phyloP scores from a whole-genome alignment of 1,140 invertebrate species.

The Bombus waltoni region DNA sequence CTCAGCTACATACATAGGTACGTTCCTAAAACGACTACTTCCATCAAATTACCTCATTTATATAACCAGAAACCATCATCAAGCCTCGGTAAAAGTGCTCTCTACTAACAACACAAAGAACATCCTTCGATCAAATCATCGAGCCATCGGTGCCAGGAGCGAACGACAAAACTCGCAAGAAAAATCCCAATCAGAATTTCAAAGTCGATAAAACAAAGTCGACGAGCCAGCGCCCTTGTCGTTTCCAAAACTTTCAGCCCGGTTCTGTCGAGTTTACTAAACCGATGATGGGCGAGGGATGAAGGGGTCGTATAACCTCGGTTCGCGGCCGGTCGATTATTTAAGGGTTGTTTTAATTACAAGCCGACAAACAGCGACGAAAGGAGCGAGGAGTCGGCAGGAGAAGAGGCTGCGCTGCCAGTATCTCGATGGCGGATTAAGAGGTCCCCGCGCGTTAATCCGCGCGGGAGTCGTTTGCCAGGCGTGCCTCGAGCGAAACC shows the following conservation, averaged over 20 bases:
- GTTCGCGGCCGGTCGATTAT: constrained; percentile 21
- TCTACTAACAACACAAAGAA: too few relatives aligned
- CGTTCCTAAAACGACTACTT: too few relatives aligned
- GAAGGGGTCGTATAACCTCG: neutral
- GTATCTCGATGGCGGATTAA: constrained; percentile 39
- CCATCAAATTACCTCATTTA: too few relatives aligned
- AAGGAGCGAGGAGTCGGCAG: neutral
- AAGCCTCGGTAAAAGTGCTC: too few relatives aligned
- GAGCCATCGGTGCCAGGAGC: too few relatives aligned
- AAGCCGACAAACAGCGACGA: neutral
- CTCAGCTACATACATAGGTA: too few relatives aligned
- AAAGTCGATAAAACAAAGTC: neutral
- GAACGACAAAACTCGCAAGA: neutral
- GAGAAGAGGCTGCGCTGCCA: neutral
- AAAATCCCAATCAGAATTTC: neutral
- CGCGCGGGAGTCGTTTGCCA: constrained; percentile 58
- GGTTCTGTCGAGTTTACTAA: neutral
- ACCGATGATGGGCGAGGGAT: neutral
- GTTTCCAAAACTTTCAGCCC: neutral
- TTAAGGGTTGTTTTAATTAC: constrained; percentile 41
- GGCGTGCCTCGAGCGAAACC: constrained; percentile 44
- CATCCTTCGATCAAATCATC: too few relatives aligned
- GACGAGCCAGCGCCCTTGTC: neutral
- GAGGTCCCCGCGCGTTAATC: constrained; percentile 48
- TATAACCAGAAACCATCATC: fast-evolving